Percentiles rank a stretch among this genome's conserved stretches.
Evolutionary conservation across 2,888 invertebrate species (phyloP).

Genomic region (Ophion costatus): DNA sequence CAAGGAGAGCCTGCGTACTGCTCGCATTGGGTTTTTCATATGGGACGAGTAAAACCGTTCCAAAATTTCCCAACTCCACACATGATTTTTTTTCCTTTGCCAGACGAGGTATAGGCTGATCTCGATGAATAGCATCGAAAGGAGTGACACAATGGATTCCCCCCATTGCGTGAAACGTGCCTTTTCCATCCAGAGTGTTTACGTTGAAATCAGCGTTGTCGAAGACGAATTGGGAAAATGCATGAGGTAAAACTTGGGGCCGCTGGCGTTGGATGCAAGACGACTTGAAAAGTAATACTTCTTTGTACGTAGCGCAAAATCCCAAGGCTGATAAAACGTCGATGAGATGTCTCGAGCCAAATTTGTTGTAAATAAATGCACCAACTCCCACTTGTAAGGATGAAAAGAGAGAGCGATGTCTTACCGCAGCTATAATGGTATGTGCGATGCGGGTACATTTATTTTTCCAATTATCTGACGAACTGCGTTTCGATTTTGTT

Average conservation of each 20-base stretch:
- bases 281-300: constrained; percentile 57
- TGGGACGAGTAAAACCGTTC: constrained; percentile 48
- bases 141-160: background rate
- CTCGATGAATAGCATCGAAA: no score
- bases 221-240: constrained; percentile 12
- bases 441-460: no score
- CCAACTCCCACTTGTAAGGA: constrained; percentile 62
- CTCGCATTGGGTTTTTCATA: constrained; percentile 64
- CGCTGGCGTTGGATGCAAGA: constrained; percentile 49
- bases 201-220: constrained; percentile 34
- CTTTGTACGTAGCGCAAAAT: constrained; percentile 71
- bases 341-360: constrained; percentile 70
- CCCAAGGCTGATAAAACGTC: constrained; percentile 71
- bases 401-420: constrained; percentile 76
- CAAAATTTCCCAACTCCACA: background rate
- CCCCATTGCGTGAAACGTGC: background rate
- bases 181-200: constrained; percentile 35
- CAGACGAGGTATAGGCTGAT: no score
- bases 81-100: no score
- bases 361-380: constrained; percentile 63
- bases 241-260: constrained; percentile 17
- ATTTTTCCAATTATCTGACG: no score
- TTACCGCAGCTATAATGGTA: no score
- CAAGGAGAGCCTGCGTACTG: constrained; percentile 50
- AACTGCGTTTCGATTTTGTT: no score